Base-by-base conservation (phyloP, 2,888 invertebrate genomes). In the Xiphydria camelus region DNA sequence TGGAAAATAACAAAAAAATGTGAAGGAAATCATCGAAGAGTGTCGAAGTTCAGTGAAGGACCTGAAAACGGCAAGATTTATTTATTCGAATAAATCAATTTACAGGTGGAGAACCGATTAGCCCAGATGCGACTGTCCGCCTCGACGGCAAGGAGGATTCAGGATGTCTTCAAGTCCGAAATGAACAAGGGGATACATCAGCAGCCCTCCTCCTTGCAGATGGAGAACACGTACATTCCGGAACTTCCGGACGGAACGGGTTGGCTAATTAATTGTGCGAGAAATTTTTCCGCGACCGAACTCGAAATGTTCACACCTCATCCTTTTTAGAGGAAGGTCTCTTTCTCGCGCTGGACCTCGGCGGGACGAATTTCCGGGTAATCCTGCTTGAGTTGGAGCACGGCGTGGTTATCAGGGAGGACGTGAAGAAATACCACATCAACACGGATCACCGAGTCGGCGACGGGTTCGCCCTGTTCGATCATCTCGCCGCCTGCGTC, bases 331-430 rank as follows among this genome's bases (percentile, higher is more conserved):
- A 87, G 87, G 82, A 84, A 53, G 90, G 89, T 0, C 79, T 84
- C 36, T 91, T 82, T 70, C 73, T 91, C 56, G 89, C 90, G 2
- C 75, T 91, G 55, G 91, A 91, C 73, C 79, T 91, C 45, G 91
- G 91, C 2, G 90, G 91, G 14, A 90, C 90, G 17, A 89, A 91
- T 77, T 89, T 90, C 72, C 80, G 91, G 6, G 83, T 91, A 9
- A 77, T 90, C 17, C 76, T 86, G 26, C 72, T 89, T 57, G 83
- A 84, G 57, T 74, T 90, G 52, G 65, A 64, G 3, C 74, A 76
- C 6, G 86, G 86, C 0, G 69, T 75, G 41, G 76, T 83, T 10
- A 71, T 81, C 17, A 72, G 81, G 2, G 82, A 85, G 64, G 78
- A 82, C 49, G 84, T 87, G 36, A 80, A 85, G 61, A 83, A 83